Evolutionary conservation across 2,888 invertebrate species (phyloP), one percentile per base, ranked within the genome.

Genomic region (Lycia hirtaria): DNA sequence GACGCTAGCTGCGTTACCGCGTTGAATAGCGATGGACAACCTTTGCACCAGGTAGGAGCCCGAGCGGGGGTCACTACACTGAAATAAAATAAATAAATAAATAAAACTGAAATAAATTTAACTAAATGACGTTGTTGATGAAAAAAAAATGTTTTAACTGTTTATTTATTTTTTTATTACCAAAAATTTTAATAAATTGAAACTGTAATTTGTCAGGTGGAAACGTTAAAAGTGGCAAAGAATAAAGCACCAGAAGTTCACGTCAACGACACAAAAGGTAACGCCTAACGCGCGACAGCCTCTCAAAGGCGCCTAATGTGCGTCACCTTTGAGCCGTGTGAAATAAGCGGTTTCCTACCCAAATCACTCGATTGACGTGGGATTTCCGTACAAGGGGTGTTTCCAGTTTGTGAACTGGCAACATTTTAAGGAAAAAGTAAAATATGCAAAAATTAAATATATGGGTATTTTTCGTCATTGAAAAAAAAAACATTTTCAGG

Each of bases 341-440:
- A 20, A 52, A 52, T 53, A 48, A 52, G 48, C 48, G 48, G 52
- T 48, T 51, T 56, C 28, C 32, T 43, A 58, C 57, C 52, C 57
- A 53, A 43, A 48, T 58, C 57, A 53, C 37, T 19, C 12, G 48
- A 48, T 53, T 58, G 57, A 53, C 43, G 43, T 24, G 33, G 6
- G 22, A 10, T 32, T 15, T 28, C 37, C 22, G 3, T n/a, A 6
- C 38, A 52, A 43, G 32, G 37, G 48, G 2, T 30, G 52, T 5
- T 43, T 4, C 22, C 7, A 12, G n/a, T 22, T 37, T 17, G 3
- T 19, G 9, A 30, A 38, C n/a, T n/a, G n/a, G n/a, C n/a, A n/a
- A n/a, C n/a, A n/a, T n/a, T n/a, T n/a, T n/a, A n/a, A n/a, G n/a
- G n/a, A n/a, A n/a, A n/a, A n/a, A n/a, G n/a, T n/a, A n/a, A n/a